Conservation (phyloP, 35 echinoderm and acorn worm species). For the Ophiothrix spiculata region DNA sequence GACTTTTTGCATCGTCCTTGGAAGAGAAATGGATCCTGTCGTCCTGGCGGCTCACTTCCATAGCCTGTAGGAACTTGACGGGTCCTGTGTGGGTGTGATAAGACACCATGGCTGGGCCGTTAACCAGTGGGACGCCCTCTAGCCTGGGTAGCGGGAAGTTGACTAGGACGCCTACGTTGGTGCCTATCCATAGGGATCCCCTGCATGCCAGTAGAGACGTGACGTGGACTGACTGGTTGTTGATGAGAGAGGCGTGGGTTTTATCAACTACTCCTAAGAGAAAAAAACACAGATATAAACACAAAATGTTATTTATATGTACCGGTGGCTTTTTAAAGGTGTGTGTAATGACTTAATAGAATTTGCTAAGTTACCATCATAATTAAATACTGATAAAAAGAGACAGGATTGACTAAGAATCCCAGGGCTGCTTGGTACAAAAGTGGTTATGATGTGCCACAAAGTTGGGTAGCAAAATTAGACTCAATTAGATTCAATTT, state of each 20-base stretch:
- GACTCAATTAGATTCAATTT: too few relatives aligned
- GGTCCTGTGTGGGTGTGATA: constrained; percentile 92
- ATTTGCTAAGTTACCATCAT: too few relatives aligned
- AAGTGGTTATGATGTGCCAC: too few relatives aligned
- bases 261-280: constrained; percentile 44
- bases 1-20: constrained; percentile 55
- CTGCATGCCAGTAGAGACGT: constrained; percentile 88
- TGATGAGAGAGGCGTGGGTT: constrained; percentile 52
- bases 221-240: constrained; percentile 71
- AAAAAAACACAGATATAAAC: neutral
- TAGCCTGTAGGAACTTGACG: constrained; percentile 64
- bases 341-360: too few relatives aligned
- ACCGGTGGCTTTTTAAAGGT: too few relatives aligned
- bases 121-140: constrained; percentile 93
- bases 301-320: too few relatives aligned
- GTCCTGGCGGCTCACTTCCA: constrained; percentile 75
- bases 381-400: too few relatives aligned
- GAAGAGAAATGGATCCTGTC: constrained; percentile 80
- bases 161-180: constrained; percentile 79
- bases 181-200: constrained; percentile 98
- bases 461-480: too few relatives aligned
- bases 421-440: too few relatives aligned
- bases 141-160: constrained; percentile 87
- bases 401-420: too few relatives aligned
- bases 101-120: constrained; percentile 97